These are phyloP conservation scores for Euborellia annulipes DNA, from an alignment of 1,140 invertebrate species.

Conservation along the genomic window DNA sequence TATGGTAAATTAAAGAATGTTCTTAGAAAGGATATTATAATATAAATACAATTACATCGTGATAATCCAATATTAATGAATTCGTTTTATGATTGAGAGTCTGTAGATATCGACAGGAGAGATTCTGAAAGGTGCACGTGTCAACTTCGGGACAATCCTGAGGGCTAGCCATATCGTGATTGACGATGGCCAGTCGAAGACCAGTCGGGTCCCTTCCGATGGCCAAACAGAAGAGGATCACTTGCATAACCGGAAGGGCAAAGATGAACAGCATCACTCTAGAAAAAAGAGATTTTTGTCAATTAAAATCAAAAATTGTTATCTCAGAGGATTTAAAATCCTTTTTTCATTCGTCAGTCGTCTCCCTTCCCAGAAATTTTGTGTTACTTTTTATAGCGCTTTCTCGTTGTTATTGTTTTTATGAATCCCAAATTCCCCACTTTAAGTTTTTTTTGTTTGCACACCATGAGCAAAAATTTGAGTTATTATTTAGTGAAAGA, in stretches of 20 bases:
- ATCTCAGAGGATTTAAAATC: background rate
- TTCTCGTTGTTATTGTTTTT: too few relatives aligned
- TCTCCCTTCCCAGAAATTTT: too few relatives aligned
- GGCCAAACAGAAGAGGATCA: slow-evolving; percentile 87
- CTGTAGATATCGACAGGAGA: slow-evolving; percentile 60
- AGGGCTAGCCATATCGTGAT: slow-evolving; percentile 51
- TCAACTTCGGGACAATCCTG: slow-evolving; percentile 28
- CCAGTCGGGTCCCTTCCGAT: slow-evolving; percentile 81
- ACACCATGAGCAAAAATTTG: too few relatives aligned
- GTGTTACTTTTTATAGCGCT: background rate
- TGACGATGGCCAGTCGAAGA: slow-evolving; percentile 71
- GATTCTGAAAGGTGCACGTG: slow-evolving; percentile 47
- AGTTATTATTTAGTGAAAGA: too few relatives aligned
- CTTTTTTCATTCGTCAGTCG: too few relatives aligned
- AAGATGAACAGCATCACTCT: slow-evolving; percentile 87
- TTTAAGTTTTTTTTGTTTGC: too few relatives aligned
- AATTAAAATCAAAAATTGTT: slow-evolving; percentile 7
- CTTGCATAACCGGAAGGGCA: slow-evolving; percentile 78
- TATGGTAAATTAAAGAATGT: too few relatives aligned
- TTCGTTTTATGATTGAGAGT: slow-evolving; percentile 44
- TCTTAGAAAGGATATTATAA: too few relatives aligned
- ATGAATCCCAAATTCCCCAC: too few relatives aligned
- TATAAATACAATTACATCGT: too few relatives aligned
- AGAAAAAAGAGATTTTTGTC: too few relatives aligned
- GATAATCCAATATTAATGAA: too few relatives aligned